Evolutionary conservation across 2,113 vertebrate genomes (phyloP).

Genomic region (Fulmarus glacialis): DNA sequence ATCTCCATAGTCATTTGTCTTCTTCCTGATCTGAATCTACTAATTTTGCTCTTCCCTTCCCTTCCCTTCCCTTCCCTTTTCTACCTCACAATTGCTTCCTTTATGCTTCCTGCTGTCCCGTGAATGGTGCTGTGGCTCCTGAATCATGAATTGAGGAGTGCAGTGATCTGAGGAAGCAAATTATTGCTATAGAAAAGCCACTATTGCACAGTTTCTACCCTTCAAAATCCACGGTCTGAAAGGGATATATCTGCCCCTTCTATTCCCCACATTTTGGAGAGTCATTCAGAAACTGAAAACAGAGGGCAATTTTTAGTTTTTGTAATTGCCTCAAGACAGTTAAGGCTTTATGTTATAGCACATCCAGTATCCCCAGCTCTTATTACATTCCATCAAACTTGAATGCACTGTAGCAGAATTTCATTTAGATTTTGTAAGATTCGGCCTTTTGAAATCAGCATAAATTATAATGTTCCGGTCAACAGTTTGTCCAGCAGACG

Average conservation of each 20-base stretch:
- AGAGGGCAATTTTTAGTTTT: background rate
- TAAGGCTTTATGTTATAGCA: background rate
- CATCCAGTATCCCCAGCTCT: background rate
- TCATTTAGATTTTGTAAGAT: background rate
- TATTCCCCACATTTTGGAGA: background rate
- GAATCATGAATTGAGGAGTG: background rate
- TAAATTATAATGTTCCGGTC: background rate
- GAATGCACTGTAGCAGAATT: background rate
- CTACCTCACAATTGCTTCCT: background rate
- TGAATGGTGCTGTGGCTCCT: background rate
- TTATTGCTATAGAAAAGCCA: background rate
- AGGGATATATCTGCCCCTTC: background rate
- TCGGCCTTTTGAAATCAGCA: constrained; percentile 3
- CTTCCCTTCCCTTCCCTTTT: background rate
- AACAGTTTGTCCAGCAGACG: constrained; percentile 10
- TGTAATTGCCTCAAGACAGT: accelerated
- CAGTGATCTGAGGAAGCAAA: background rate
- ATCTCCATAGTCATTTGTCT: background rate
- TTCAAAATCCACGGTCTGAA: background rate
- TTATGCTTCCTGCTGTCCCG: background rate
- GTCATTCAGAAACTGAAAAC: background rate
- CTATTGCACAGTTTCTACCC: background rate
- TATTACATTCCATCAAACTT: background rate
- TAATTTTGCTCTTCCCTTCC: background rate
- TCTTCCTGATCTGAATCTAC: background rate